phyloP scores from a whole-genome alignment of 2,113 vertebrate genomes.

The Halichoerus grypus region DNA sequence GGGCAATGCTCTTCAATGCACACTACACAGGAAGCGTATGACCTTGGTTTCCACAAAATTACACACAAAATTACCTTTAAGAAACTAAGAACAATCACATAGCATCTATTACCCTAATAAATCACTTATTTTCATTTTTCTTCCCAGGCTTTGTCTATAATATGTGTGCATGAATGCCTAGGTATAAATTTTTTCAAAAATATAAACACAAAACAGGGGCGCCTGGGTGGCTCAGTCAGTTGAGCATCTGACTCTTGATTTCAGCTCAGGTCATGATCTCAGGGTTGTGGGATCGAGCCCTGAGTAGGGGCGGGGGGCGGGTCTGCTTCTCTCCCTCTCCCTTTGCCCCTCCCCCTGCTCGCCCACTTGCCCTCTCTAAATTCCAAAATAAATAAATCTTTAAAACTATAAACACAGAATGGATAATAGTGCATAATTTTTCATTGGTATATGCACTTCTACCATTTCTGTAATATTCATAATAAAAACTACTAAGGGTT shows the following conservation, averaged over 20 bases:
- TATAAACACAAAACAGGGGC: constrained; percentile 2
- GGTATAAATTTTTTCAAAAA: constrained; percentile 46
- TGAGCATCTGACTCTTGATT: background rate
- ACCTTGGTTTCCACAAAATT: constrained; percentile 35
- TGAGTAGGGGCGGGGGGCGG: background rate
- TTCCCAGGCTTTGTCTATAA: background rate
- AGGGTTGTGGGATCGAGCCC: background rate
- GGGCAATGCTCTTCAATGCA: background rate
- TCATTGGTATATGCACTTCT: constrained; percentile 3
- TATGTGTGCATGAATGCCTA: background rate
- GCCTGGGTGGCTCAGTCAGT: background rate
- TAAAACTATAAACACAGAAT: constrained; percentile 26
- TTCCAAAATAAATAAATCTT: background rate
- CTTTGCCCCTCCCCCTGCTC: background rate
- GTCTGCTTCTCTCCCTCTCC: background rate
- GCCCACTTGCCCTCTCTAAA: background rate
- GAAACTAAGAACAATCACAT: background rate
- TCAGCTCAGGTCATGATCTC: background rate
- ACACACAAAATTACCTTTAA: constrained; percentile 37
- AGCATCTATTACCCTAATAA: constrained; percentile 43
- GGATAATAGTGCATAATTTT: background rate
- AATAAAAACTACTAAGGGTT: constrained; percentile 36
- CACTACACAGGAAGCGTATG: constrained; percentile 16
- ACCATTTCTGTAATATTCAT: constrained; percentile 11
- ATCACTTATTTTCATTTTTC: constrained; percentile 35